Base-by-base conservation (phyloP, 2,113 vertebrate species). In the Gila orcuttii region DNA sequence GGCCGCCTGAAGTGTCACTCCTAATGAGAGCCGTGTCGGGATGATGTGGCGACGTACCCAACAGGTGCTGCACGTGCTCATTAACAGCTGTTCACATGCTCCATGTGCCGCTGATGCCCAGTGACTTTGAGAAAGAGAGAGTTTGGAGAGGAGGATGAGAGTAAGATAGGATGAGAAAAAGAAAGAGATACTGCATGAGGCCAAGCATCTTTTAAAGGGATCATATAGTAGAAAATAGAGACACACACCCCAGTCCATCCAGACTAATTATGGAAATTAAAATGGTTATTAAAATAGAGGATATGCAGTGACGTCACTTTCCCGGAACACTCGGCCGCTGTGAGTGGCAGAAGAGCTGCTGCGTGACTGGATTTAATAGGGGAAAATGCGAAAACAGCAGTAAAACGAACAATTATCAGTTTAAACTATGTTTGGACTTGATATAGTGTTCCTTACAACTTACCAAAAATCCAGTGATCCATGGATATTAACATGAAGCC, bases 31-130 rank as follows among this genome's bases (percentile, higher is more conserved):
- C 3, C 31, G 11, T 39, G 73, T 50, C 64, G 52, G 83, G 80
- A 39, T 66, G 64, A 83, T 28, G 71, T 19, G 55, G 74, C 3
- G 31, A 73, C 42, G 42, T 64, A n/a, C 82, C 82, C 78, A 82
- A 71, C 88, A 87, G 88, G 82, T 89, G 88, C 71, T 15, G 57
- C 4, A 21, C 33, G 50, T 73, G 52, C 55, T 78, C 62, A 84
- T 83, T 73, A 89, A 79, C 71, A 86, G 47, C 55, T 71, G 82
- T 60, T 79, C 55, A 21, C 36, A 23, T 68, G 59, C 62, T 60
- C 25, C 1, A 36, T 86, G 59, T 75, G 77, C 25, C 57, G 71
- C 42, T n/a, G 47, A 75, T 39, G 55, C 66, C 31, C 66, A 68
- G 69, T 74, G 84, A 84, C 55, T 83, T 83, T 85, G 50, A 83